These are phyloP conservation scores for Pelecanus crispus DNA, from an alignment of 2,113 vertebrate genomes.

Conservation along the genomic window DNA sequence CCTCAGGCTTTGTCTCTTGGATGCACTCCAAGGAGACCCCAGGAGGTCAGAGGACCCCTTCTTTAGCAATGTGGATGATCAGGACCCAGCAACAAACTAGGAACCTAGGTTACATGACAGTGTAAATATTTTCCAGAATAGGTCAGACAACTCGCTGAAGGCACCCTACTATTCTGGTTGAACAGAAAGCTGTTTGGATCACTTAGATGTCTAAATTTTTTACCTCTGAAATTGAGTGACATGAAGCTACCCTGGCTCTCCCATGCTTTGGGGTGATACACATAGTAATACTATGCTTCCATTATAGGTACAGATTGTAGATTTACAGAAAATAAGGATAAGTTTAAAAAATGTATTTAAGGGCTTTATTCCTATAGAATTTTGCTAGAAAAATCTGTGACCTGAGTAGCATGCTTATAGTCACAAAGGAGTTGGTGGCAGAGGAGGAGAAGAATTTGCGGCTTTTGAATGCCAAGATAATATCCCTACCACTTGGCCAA, in stretches of 20 bases:
- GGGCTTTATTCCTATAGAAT: not conserved
- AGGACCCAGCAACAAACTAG: not conserved
- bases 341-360: not conserved
- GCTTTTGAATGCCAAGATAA: not conserved
- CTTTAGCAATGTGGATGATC: not conserved
- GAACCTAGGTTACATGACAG: not conserved
- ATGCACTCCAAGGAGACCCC: not conserved
- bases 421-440: not conserved
- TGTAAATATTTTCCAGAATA: not conserved
- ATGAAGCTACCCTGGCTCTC: not conserved
- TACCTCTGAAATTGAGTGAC: not conserved
- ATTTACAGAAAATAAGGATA: not conserved
- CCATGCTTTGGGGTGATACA: not conserved
- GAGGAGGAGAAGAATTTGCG: not conserved
- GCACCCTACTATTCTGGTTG: not conserved
- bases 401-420: not conserved
- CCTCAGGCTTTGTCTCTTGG: not conserved
- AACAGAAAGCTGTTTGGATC: not conserved
- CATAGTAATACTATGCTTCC: not conserved
- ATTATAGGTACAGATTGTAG: not conserved
- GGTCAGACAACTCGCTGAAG: not conserved
- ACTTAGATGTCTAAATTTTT: not conserved
- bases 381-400: not conserved
- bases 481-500: not conserved
- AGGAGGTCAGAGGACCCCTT: not conserved